These are phyloP conservation scores for Pelmatolapia mariae DNA, from an alignment of 2,113 vertebrate species.

Conservation along the genomic window DNA sequence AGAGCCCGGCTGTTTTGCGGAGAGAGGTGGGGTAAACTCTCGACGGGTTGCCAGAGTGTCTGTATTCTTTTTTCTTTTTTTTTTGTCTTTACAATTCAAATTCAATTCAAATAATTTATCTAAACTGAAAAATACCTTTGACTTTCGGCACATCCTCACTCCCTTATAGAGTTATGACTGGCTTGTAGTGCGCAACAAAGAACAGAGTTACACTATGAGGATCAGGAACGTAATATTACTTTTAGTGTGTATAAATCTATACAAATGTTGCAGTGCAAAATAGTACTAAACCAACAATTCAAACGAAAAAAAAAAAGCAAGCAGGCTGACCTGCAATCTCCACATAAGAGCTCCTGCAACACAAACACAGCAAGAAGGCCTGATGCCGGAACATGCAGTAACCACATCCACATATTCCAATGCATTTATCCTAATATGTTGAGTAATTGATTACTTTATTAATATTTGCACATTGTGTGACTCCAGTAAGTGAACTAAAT, in stretches of 20 bases:
- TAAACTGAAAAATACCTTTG: neutral
- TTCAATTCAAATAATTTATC: neutral
- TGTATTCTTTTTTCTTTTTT: neutral
- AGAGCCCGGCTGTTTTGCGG: neutral
- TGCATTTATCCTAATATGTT: neutral
- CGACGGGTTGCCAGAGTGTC: neutral
- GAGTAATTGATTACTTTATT: neutral
- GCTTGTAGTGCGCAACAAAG: neutral
- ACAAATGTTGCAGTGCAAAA: neutral
- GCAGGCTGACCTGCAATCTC: neutral
- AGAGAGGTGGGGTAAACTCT: neutral
- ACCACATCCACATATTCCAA: neutral
- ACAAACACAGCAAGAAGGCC: fast-evolving
- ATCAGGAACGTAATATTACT: neutral
- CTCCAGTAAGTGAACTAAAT: neutral
- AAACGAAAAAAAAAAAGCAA: neutral
- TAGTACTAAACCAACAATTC: neutral
- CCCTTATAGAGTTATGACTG: neutral
- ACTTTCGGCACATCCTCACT: neutral
- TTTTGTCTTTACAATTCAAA: neutral
- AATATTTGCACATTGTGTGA: neutral
- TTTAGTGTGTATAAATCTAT: neutral
- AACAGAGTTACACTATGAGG: neutral
- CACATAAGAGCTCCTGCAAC: neutral
- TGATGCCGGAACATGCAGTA: neutral